A percentile compares a stretch with the other conserved stretches of the same genome.
Conservation (phyloP, 2,113 vertebrate genomes). For the Anoura caudifer region DNA sequence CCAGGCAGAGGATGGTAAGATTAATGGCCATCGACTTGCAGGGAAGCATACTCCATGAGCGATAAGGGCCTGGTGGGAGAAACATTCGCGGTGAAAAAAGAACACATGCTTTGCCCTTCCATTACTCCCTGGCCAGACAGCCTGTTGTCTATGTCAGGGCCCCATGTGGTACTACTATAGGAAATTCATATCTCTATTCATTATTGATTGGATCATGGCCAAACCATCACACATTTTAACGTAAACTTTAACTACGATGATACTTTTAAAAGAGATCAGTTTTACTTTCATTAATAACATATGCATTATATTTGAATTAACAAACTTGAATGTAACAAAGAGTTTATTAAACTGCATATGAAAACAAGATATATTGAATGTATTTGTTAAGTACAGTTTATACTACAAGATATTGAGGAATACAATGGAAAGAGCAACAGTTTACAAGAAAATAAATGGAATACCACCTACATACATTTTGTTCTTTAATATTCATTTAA, state of each 20-base stretch:
- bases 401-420: neutral
- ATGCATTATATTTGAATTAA: neutral
- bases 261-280: neutral
- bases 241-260: neutral
- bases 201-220: slow-evolving; percentile 53
- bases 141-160: neutral
- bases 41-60: slow-evolving; percentile 20
- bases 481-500: neutral
- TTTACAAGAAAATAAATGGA: neutral
- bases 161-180: neutral
- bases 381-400: neutral
- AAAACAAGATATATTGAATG: neutral
- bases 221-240: slow-evolving; percentile 24
- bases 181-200: slow-evolving; percentile 70
- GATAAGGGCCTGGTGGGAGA: neutral
- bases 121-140: neutral
- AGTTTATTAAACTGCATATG: neutral
- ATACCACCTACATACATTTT: neutral
- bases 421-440: neutral
- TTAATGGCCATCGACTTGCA: slow-evolving; percentile 32
- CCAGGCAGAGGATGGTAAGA: slow-evolving; percentile 46
- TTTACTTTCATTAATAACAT: slow-evolving; percentile 24
- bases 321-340: neutral
- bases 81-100: neutral
- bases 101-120: neutral